Evolutionary conservation across 2,113 vertebrate species (phyloP).

Genomic region (Sakesphorus luctuosus): DNA sequence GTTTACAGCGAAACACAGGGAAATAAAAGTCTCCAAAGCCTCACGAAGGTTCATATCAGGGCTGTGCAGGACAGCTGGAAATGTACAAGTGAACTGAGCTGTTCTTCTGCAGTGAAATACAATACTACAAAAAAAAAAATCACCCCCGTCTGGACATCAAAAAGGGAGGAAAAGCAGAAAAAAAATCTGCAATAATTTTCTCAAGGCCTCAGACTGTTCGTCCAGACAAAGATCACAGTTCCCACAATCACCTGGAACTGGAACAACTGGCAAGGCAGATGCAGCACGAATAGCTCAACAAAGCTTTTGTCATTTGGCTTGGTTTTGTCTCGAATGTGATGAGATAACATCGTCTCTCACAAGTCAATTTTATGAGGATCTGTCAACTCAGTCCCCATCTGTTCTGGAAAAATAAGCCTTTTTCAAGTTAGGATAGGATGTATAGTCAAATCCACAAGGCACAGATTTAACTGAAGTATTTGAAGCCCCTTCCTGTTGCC

Average conservation of each 20-base stretch:
- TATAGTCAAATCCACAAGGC: not conserved
- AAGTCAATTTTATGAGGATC: conserved; percentile 54
- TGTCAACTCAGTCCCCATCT: conserved; percentile 45
- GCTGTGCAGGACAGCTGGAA: not conserved
- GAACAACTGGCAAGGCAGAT: not conserved
- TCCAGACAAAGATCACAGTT: not conserved
- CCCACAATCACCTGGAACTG: not conserved
- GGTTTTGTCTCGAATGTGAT: not conserved
- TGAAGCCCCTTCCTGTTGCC: not conserved
- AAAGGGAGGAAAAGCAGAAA: not conserved
- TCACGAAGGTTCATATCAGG: fast-evolving
- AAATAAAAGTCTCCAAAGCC: not conserved
- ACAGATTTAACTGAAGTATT: not conserved
- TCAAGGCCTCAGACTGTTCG: not conserved
- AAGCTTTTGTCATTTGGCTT: conserved; percentile 37
- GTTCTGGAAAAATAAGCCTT: conserved; percentile 23
- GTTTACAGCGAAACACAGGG: not conserved
- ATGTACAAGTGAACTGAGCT: not conserved
- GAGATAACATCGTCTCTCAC: conserved; percentile 41
- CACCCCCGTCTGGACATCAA: not conserved
- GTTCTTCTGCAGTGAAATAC: not conserved
- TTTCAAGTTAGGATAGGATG: not conserved
- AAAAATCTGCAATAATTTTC: not conserved
- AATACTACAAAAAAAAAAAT: not conserved
- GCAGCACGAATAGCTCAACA: not conserved